Percentiles rank a stretch among this genome's conserved stretches.
phyloP scores from a whole-genome alignment of 2,888 invertebrate genomes.

The Leptinotarsa juncta region DNA sequence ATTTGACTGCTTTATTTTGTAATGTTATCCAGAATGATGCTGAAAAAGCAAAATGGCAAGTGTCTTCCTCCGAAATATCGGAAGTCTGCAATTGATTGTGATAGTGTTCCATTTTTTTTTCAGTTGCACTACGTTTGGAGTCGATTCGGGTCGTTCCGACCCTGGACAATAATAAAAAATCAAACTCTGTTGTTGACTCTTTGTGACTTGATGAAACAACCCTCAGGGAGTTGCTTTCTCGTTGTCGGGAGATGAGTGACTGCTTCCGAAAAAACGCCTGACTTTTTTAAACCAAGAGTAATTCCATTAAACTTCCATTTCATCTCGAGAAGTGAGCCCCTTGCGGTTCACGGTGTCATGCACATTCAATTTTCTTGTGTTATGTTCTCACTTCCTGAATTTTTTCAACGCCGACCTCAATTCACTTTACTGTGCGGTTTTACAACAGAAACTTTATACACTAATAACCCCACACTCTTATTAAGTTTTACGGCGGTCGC shows the following conservation, averaged over 20 bases:
- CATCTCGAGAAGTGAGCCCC: slow-evolving; percentile 1
- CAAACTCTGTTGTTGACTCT: not conserved
- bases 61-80: too few species aligned
- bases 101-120: too few species aligned
- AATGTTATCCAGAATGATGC: too few species aligned
- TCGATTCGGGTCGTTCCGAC: too few species aligned
- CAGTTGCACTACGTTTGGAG: too few species aligned
- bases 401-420: slow-evolving; percentile 8
- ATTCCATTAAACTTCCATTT: slow-evolving; percentile 13
- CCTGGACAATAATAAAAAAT: not conserved
- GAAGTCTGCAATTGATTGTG: too few species aligned
- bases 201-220: not conserved
- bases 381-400: slow-evolving; percentile 16
- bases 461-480: slow-evolving; percentile 10
- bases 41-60: too few species aligned
- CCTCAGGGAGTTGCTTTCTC: not conserved
- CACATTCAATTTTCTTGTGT: slow-evolving; percentile 18
- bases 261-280: not conserved
- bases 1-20: too few species aligned
- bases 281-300: slow-evolving; percentile 6
- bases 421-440: slow-evolving; percentile 16
- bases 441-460: slow-evolving; percentile 4
- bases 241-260: not conserved
- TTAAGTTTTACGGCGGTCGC: slow-evolving; percentile 16
- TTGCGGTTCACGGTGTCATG: slow-evolving; percentile 6